Evolutionary conservation across 2,888 invertebrate genomes (phyloP).

Genomic region (Pherbina coryleti): DNA sequence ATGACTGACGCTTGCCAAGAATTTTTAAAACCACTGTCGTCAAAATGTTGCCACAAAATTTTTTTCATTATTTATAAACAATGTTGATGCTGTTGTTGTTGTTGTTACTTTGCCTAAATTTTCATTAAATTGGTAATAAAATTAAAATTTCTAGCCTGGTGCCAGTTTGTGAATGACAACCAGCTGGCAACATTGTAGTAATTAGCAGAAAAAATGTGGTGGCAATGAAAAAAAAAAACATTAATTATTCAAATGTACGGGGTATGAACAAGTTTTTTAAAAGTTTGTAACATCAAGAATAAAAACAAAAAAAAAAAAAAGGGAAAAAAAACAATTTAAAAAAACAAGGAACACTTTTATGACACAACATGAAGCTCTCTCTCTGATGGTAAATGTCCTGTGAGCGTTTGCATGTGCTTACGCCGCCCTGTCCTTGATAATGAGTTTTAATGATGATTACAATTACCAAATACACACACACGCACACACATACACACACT

Average conservation of each 20-base stretch:
- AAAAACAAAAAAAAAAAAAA: not conserved
- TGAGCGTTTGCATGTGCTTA: not conserved
- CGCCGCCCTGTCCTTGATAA: conserved; percentile 57
- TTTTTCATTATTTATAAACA: no score
- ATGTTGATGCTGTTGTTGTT: no score
- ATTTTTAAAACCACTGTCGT: not conserved
- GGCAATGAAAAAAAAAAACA: not conserved
- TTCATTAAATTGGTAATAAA: no score
- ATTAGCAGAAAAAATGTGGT: no score
- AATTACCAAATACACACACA: conserved; percentile 40
- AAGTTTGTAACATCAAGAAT: not conserved
- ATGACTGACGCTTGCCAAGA: conserved; percentile 10
- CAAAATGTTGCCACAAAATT: no score
- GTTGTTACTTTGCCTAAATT: no score
- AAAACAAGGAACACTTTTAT: not conserved
- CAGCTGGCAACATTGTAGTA: no score
- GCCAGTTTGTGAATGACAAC: no score
- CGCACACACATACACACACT: conserved; percentile 5
- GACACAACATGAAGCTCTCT: not conserved
- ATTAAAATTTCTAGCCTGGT: no score
- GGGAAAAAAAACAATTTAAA: not conserved
- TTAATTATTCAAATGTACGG: not conserved
- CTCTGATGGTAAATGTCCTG: not conserved
- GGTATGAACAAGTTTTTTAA: not conserved
- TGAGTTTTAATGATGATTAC: conserved; percentile 62